phyloP scores from a whole-genome alignment of 1,140 invertebrate genomes.

The Holcopasites calliopsidis region DNA sequence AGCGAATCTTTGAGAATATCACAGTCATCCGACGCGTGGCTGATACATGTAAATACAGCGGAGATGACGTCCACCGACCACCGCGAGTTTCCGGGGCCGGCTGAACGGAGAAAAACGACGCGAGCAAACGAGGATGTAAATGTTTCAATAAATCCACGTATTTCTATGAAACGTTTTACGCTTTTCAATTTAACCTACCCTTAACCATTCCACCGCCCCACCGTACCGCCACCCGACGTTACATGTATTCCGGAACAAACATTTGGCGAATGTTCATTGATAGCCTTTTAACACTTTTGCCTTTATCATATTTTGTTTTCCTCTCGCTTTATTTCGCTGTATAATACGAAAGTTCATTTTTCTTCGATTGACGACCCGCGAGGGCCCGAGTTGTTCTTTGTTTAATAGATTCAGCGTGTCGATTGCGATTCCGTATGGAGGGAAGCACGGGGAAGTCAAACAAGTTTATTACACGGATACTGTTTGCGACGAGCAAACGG shows the following conservation, averaged over 20 bases:
- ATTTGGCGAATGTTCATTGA: too few species aligned
- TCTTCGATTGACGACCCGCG: too few species aligned
- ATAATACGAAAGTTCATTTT: too few species aligned
- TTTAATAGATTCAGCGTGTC: too few species aligned
- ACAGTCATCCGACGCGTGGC: not conserved
- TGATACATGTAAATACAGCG: too few species aligned
- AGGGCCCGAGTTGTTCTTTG: too few species aligned
- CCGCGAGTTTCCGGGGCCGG: not conserved
- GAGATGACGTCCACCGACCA: not conserved
- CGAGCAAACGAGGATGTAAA: constrained; percentile 70
- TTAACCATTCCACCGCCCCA: not conserved
- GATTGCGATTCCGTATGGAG: not conserved
- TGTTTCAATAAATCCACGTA: constrained; percentile 78
- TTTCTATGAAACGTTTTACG: constrained; percentile 72
- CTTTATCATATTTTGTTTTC: too few species aligned
- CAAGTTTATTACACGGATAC: not conserved
- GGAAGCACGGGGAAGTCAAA: not conserved
- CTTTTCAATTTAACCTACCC: not conserved
- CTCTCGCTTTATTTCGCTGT: too few species aligned
- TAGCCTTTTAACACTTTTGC: too few species aligned
- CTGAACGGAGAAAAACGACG: constrained; percentile 38
- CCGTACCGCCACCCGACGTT: too few species aligned
- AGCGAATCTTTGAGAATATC: not conserved
- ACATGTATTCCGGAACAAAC: too few species aligned
- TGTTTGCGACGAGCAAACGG: constrained; percentile 17